Evolutionary conservation across 2,797 vertebrate species (phyloP).

Genomic region (Triplophysa bombifrons): DNA sequence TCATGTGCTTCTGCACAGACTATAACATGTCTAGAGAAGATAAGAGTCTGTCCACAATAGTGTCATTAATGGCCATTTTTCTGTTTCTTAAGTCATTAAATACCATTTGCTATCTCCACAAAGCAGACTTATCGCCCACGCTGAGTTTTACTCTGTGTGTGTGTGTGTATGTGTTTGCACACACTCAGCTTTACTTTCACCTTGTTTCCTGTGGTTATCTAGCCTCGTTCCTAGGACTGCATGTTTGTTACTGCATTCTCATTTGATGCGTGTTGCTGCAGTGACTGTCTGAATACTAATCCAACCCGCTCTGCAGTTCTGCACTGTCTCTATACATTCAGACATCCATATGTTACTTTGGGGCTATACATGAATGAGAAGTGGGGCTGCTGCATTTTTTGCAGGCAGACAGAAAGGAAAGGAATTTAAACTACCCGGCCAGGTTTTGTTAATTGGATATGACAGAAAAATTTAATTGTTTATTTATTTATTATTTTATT

Average conservation of each 20-base stretch:
- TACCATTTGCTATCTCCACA: slow-evolving; percentile 39
- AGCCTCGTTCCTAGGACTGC: not conserved
- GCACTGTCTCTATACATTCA: slow-evolving; percentile 29
- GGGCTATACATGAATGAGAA: slow-evolving; percentile 2
- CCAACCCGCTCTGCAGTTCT: slow-evolving; percentile 26
- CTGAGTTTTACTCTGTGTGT: slow-evolving; percentile 1
- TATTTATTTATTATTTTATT: not conserved
- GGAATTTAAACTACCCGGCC: slow-evolving; percentile 9
- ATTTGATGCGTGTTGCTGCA: slow-evolving; percentile 23
- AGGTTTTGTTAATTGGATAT: not conserved
- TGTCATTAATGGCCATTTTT: slow-evolving; percentile 19
- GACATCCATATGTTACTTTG: slow-evolving; percentile 8
- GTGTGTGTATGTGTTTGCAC: slow-evolving; percentile 2
- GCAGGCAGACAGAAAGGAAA: not conserved
- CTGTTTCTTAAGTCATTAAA: slow-evolving; percentile 39
- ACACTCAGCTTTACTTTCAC: slow-evolving; percentile 14
- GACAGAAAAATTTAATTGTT: not conserved
- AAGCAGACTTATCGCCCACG: slow-evolving; percentile 21
- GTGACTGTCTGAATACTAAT: slow-evolving; percentile 50
- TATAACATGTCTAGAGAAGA: slow-evolving; percentile 14
- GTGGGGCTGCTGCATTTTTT: not conserved
- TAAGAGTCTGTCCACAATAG: slow-evolving; percentile 18
- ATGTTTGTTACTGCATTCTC: slow-evolving; percentile 28
- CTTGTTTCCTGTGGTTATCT: slow-evolving; percentile 28
- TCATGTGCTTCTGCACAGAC: slow-evolving; percentile 8